Evolutionary conservation across 2,888 invertebrate genomes (phyloP).

Genomic region (Poecilus cupreus): DNA sequence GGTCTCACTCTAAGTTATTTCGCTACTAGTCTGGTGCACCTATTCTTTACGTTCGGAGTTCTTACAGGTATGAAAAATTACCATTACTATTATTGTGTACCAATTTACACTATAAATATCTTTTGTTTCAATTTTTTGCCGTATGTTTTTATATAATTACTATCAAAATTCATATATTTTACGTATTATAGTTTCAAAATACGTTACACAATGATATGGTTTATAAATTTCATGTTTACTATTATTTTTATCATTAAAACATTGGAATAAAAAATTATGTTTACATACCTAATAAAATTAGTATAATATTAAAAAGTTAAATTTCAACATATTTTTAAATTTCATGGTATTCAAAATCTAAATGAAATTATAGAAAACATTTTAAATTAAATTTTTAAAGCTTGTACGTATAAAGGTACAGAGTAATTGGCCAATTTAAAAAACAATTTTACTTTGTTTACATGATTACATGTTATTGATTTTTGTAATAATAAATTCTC

Average conservation of each 20-base stretch:
- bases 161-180: neutral
- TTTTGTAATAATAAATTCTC: neutral
- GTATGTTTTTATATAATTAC: too few relatives aligned
- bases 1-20: conserved; percentile 82
- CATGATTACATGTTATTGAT: neutral
- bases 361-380: neutral
- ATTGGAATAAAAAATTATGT: too few relatives aligned
- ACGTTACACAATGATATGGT: too few relatives aligned
- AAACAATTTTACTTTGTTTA: neutral
- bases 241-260: too few relatives aligned
- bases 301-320: too few relatives aligned
- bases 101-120: neutral
- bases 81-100: conserved; percentile 34
- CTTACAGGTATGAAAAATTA: conserved; percentile 78
- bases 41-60: conserved; percentile 83
- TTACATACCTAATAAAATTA: too few relatives aligned
- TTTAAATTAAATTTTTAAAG: neutral
- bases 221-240: too few relatives aligned
- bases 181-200: too few relatives aligned
- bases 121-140: neutral
- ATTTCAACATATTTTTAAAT: too few relatives aligned
- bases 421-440: neutral
- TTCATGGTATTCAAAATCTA: too few relatives aligned
- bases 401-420: neutral
- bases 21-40: conserved; percentile 83